phyloP scores from a whole-genome alignment of 2,797 vertebrate species.

The Iguana delicatissima region DNA sequence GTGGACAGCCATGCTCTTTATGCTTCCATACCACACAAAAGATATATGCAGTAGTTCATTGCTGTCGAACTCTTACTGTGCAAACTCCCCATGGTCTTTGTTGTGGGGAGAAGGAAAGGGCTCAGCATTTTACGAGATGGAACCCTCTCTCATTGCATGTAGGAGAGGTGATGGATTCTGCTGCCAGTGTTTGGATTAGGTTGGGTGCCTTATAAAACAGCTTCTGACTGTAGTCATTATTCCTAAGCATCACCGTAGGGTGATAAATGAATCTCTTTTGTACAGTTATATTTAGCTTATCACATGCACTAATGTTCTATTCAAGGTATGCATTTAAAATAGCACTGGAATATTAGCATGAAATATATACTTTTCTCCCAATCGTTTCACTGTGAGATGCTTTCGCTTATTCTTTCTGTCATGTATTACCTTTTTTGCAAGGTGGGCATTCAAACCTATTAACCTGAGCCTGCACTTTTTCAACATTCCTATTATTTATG shows the following conservation, averaged over 20 bases:
- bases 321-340: neutral
- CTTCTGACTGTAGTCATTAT: slow-evolving; percentile 2
- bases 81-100: neutral
- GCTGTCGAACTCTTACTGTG: neutral
- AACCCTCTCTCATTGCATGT: neutral
- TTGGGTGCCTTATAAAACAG: slow-evolving; percentile 2
- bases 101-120: too few relatives aligned
- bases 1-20: neutral
- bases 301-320: neutral
- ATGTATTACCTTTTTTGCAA: neutral
- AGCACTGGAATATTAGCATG: neutral
- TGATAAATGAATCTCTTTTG: slow-evolving; percentile 17
- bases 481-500: neutral
- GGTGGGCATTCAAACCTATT: slow-evolving; percentile 8
- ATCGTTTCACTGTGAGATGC: neutral
- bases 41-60: neutral
- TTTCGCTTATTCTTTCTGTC: neutral
- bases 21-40: neutral
- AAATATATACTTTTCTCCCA: neutral
- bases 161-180: neutral
- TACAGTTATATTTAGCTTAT: slow-evolving; percentile 13
- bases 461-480: neutral
- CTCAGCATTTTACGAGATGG: neutral
- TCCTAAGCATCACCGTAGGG: neutral
- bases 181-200: neutral